phyloP scores from a whole-genome alignment of 2,888 invertebrate species.

The Abrostola triplasia region DNA sequence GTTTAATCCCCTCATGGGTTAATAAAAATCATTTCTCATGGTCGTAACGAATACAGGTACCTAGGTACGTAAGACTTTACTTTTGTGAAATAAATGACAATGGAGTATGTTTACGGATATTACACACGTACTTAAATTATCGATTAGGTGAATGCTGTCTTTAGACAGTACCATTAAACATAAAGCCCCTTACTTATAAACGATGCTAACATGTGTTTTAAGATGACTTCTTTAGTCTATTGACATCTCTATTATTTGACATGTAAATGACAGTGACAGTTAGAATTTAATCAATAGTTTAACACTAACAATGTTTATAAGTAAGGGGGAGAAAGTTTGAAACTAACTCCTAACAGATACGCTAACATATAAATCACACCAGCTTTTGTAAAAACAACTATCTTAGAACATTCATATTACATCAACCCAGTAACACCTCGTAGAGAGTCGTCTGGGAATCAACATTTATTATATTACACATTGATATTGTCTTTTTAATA shows the following conservation, averaged over 20 bases:
- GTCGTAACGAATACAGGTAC: not conserved
- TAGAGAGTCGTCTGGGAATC: constrained; percentile 48
- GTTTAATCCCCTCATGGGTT: constrained; percentile 12
- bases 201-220: too few relatives aligned
- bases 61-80: not conserved
- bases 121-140: not conserved
- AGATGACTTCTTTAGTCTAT: too few relatives aligned
- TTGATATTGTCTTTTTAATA: constrained; percentile 82
- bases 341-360: constrained; percentile 48
- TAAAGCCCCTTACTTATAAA: too few relatives aligned
- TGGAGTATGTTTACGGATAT: not conserved
- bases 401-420: constrained; percentile 52
- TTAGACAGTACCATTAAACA: constrained; percentile 34
- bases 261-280: too few relatives aligned
- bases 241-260: too few relatives aligned
- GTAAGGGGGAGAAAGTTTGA: too few relatives aligned
- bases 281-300: too few relatives aligned
- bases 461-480: constrained; percentile 66
- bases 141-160: constrained; percentile 10
- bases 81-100: not conserved
- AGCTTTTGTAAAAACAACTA: constrained; percentile 47
- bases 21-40: constrained; percentile 2
- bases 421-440: constrained; percentile 45
- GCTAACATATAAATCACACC: constrained; percentile 56
- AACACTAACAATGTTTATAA: too few relatives aligned